Conservation (phyloP, 2,888 invertebrate species). For the Trachelus iudaicus region DNA sequence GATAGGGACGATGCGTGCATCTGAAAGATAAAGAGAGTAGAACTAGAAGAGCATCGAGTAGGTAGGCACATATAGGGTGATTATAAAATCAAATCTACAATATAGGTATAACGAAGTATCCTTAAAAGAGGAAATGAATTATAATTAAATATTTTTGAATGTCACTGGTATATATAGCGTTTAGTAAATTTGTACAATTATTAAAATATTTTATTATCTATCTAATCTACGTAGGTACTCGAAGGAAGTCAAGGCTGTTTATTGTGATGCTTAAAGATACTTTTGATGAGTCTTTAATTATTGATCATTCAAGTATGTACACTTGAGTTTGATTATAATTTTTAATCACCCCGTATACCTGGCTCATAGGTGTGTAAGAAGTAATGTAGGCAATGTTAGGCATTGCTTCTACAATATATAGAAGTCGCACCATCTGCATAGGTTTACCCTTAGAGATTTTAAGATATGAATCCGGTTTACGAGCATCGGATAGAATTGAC, state of each 20-base stretch:
- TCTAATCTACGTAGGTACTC: neutral
- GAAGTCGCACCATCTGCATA: neutral
- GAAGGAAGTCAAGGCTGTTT: neutral
- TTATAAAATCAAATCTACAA: neutral
- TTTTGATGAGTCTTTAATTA: neutral
- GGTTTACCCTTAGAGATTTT: conserved; percentile 39
- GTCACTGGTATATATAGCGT: too few species aligned
- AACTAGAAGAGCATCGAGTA: neutral
- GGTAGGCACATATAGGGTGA: neutral
- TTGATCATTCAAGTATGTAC: neutral
- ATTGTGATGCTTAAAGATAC: neutral
- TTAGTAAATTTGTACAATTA: neutral
- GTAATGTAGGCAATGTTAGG: conserved; percentile 18
- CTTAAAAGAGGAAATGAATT: neutral
- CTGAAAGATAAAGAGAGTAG: neutral
- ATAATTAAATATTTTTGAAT: neutral
- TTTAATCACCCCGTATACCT: neutral
- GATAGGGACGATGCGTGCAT: neutral
- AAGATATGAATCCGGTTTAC: conserved; percentile 49
- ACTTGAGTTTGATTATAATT: neutral
- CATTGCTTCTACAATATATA: neutral
- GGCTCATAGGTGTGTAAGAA: neutral
- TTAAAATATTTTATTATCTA: neutral
- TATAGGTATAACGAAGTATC: neutral
- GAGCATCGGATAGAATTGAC: conserved; percentile 36